Base-by-base conservation (phyloP, 2,113 vertebrate species). In the Limanda limanda region DNA sequence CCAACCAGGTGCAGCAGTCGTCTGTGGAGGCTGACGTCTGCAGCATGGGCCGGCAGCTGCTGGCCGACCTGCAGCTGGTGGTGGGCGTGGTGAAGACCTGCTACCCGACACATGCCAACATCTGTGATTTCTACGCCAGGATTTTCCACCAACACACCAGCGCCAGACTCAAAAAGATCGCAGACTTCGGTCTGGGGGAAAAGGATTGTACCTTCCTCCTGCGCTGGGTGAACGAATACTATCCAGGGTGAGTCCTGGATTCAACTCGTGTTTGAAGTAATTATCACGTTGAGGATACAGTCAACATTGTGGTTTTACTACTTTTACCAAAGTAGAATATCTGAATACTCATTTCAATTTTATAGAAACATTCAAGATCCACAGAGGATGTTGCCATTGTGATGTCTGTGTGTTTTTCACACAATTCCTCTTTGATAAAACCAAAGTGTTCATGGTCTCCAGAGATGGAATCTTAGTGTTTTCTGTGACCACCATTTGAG, bases 161-260 rank as follows among this genome's bases (percentile, higher is more conserved):
- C 0, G 63, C 78, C 1, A 92, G 94, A 17, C 65, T 96, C 2
- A 74, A 31, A 5, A 78, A 88, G 69, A 72, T 91, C 31, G 87
- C 93, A 5, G 93, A 96, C 45, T 97, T 91, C 66, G 91, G 79
- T 25, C 90, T 98, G 73, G 94, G 84, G 14, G 88, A 94, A 40
- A 88, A 91, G 0, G 97, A 99, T 85, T 81, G 88, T 72, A 82
- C 71, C 1, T 89, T 92, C 40, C 78, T 99, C 7, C 94, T 99
- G 74, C 75, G 42, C 4, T 98, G 96, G 96, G 95, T 95, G 62
- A 93, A 96, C 57, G 92, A 93, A 18, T 62, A 89, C 31, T 99
- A 98, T 51, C 93, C 92, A 45, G 35, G 54, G 94, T 95, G 40
- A 92, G 91, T 81, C 27, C 1, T 14, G n/a, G 23, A 15, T 23